Conservation (phyloP, 2,888 invertebrate genomes). For the Polydrusus pterygomalis region DNA sequence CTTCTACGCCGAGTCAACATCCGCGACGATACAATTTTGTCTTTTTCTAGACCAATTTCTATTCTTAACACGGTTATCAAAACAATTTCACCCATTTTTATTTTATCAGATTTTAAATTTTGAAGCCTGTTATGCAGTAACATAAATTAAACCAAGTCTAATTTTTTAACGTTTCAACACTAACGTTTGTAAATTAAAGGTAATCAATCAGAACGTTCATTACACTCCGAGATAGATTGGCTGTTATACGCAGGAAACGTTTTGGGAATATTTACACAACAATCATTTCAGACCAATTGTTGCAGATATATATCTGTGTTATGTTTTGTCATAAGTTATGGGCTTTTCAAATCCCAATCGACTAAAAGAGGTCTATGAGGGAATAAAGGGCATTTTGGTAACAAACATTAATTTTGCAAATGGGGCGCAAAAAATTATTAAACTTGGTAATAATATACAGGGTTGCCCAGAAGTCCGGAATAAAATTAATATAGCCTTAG, state of each 20-base stretch:
- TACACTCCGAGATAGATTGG: conserved; percentile 2
- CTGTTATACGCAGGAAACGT: background rate
- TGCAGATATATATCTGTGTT: background rate
- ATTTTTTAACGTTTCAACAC: background rate
- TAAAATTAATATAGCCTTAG: too few species aligned
- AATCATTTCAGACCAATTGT: background rate
- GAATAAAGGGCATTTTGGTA: background rate
- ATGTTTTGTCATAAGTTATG: conserved; percentile 4
- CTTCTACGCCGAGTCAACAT: too few species aligned
- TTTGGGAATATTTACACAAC: conserved; percentile 8
- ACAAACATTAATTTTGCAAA: background rate
- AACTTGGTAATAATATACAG: too few species aligned
- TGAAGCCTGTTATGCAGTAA: background rate
- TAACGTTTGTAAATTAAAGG: conserved; percentile 9
- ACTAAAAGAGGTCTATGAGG: background rate
- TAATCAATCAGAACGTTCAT: conserved; percentile 3
- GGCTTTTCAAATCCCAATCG: background rate
- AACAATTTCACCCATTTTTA: too few species aligned
- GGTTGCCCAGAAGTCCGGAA: too few species aligned
- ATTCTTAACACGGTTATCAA: too few species aligned
- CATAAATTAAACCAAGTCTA: background rate
- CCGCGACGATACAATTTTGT: too few species aligned
- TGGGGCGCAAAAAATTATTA: too few species aligned
- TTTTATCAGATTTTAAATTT: too few species aligned
- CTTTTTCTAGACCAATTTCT: too few species aligned